Base-by-base conservation (phyloP, 2,113 vertebrate species). In the Xiphias gladius region DNA sequence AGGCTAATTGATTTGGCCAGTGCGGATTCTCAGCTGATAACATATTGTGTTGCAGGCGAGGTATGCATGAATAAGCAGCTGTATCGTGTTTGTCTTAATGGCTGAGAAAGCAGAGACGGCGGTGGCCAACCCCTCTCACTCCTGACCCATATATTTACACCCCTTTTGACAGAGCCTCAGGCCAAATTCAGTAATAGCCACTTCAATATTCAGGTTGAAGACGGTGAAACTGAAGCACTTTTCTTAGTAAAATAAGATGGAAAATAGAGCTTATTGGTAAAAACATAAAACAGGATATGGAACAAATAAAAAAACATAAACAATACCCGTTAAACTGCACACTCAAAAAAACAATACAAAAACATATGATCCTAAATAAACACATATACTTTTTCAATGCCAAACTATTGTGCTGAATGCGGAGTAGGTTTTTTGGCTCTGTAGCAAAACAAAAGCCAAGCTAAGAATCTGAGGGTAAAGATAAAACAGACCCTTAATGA, bases 1-100 rank as follows among this genome's bases (percentile, higher is more conserved):
- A 83, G 89, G 75, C 92, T 96, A 96, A 97, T 95, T 96, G 96
- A 96, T 96, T 97, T 94, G 95, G 92, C 94, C 89, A 84, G 87
- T 75, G 88, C 46, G 76, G 91, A 86, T 93, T 86, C 85, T 84
- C 90, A 77, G 85, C 76, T 94, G 92, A 96, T 93, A 96, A 96
- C 89, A 86, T 96, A 95, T 94, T 92, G 93, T 92, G 94, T 94
- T 90, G 87, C 82, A 95, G 95, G 93, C 86, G 68, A 90, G 82
- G 90, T 85, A 92, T 59, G 73, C 85, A 83, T 86, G 93, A 93
- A 83, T 88, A 84, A 88, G 87, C 86, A 90, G 84, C 73, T 84
- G 88, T 68, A 84, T 93, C 85, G 89, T 82, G 87, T 82, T 83
- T 59, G 73, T 78, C 90, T 84, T 91, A 90, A 93, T 87, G 89